Base-by-base conservation (phyloP, 1,140 invertebrate genomes). In the Euura lappo region DNA sequence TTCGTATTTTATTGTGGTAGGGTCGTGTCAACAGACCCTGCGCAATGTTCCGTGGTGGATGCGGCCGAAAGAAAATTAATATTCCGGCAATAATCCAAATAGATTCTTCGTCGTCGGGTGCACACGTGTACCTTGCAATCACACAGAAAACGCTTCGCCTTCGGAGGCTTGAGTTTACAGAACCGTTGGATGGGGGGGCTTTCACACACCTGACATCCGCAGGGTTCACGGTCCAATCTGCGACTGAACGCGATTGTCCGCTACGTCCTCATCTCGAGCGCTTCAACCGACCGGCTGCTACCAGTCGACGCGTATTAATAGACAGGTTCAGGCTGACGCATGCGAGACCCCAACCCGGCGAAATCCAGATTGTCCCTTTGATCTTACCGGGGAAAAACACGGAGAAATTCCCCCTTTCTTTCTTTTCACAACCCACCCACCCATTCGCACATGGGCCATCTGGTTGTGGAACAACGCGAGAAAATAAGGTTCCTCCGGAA, bases 181-280 rank as follows among this genome's bases (percentile, higher is more conserved):
- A 28, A 28, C 28, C 28, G 28, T 28, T 28, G 28, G 28, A 28
- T 28, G 28, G 28, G 28, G 28, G 28, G 28, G 28, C 28, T 28
- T 28, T 28, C 28, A 28, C 28, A 60, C 3, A 60, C 6, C 3
- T 6, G 51, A 60, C 51, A 60, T n/a, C 51, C 51, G 51, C 51
- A 60, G 51, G 51, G 51, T 60, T 60, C 51, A n/a, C 51, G 51
- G 51, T 60, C 51, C 51, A 60, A 60, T 60, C 51, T 60, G 51
- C 51, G 51, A 60, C 51, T 60, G 51, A 60, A 60, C 51, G 13
- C 51, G 51, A 60, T 60, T 60, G 51, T 6, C 51, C 13, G 51
- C 51, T 3, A 60, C 51, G 51, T 4, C 6, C 51, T 6, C 3
- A 60, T 60, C 51, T 60, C 51, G 6, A 3, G 51, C 51, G 10